These are phyloP conservation scores for Apolygus lucorum DNA, from an alignment of 1,140 invertebrate genomes.

Conservation along the genomic window DNA sequence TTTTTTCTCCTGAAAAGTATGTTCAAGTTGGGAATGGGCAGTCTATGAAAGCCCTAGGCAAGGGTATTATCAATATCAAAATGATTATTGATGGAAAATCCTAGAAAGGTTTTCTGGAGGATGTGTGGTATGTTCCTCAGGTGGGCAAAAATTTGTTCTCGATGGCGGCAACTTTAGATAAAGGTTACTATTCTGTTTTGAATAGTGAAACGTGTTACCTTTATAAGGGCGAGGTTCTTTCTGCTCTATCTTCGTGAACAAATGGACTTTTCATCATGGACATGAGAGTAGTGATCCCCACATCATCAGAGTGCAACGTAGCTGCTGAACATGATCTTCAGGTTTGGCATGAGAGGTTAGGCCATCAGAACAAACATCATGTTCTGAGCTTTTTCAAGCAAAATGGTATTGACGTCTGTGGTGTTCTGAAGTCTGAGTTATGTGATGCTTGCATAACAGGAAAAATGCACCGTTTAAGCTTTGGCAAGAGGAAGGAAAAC, in stretches of 20 bases:
- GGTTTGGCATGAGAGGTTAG: slow-evolving; percentile 19
- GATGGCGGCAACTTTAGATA: too few relatives aligned
- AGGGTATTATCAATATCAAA: slow-evolving; percentile 32
- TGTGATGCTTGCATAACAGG: neutral
- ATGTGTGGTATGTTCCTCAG: too few relatives aligned
- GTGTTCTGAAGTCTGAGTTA: neutral
- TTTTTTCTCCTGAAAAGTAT: slow-evolving; percentile 23
- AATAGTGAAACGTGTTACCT: too few relatives aligned
- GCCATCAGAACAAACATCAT: slow-evolving; percentile 8
- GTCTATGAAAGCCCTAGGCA: slow-evolving; percentile 29
- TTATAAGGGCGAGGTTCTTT: too few relatives aligned
- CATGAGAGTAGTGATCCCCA: neutral
- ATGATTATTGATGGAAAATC: slow-evolving; percentile 32
- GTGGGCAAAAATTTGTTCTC: slow-evolving; percentile 3
- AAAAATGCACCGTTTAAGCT: neutral
- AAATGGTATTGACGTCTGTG: neutral
- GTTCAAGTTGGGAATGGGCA: slow-evolving; percentile 32
- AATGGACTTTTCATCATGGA: neutral
- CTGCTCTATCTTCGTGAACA: neutral
- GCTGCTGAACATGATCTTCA: neutral
- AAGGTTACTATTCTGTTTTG: too few relatives aligned
- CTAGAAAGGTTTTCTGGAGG: too few relatives aligned
- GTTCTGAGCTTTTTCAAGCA: neutral
- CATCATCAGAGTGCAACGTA: neutral
- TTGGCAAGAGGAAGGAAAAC: neutral